Evolutionary conservation across 2,113 vertebrate genomes (phyloP).

Genomic region (Turdus rufiventris): DNA sequence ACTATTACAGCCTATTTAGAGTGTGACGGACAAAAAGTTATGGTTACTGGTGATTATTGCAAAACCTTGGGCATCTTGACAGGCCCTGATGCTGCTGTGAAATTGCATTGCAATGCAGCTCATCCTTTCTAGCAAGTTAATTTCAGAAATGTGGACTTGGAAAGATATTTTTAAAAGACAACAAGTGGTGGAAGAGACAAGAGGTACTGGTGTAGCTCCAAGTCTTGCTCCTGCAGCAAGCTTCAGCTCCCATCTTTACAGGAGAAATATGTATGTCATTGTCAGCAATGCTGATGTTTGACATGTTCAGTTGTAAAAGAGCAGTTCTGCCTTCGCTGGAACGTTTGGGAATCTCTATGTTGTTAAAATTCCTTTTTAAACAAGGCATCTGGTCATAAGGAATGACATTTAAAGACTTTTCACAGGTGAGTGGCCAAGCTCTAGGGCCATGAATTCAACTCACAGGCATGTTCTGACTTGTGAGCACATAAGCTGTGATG

Average conservation of each 20-base stretch:
- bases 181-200: background rate
- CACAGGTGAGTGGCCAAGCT: background rate
- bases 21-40: background rate
- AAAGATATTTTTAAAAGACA: background rate
- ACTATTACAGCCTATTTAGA: background rate
- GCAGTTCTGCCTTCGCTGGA: background rate
- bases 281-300: background rate
- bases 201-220: background rate
- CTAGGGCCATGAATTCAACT: background rate
- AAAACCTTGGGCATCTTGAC: background rate
- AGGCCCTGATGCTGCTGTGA: background rate
- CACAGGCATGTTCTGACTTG: background rate
- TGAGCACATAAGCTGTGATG: background rate
- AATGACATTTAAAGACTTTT: background rate
- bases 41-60: background rate
- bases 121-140: background rate
- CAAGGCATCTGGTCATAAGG: background rate
- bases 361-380: background rate
- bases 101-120: background rate
- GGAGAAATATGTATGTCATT: background rate
- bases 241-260: background rate
- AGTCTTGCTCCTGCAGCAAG: background rate
- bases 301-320: background rate
- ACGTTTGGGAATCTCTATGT: rapidly evolving
- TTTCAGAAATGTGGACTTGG: background rate